Base-by-base conservation (phyloP, 2,888 invertebrate genomes). In the Dicranocentrus wangi region DNA sequence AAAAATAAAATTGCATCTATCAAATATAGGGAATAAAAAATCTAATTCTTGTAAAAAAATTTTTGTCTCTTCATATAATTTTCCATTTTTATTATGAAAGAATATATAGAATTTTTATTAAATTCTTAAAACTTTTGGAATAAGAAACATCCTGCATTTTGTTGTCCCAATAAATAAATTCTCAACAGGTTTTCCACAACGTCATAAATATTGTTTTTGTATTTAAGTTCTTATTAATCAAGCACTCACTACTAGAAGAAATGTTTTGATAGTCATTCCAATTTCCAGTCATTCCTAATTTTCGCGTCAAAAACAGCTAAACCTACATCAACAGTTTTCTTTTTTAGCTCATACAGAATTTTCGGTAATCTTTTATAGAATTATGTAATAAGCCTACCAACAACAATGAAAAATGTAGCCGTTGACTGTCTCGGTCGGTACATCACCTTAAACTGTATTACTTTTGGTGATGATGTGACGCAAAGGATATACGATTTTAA, bases 1-100 rank as follows among this genome's bases (percentile, higher is more conserved):
- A 78, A 78, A 78, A 78, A 78, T 78, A 78, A 78, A 78, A 78
- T 78, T 65, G 70, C 70, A 61, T 69, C 39, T 68, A 76, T 63
- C 58, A 63, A 73, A 53, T 61, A 28, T 73, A 51, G 76, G 61
- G 77, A 78, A 78, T 78, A 78, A 70, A 78, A 75, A 78, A 70
- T 69, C 70, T 78, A 77, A 60, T 68, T 53, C n/a, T 69, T 77
- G 77, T 77, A 77, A 69, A 77, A 77, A 69, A 60, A 43, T 63
- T 47, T 43, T 2, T 69, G 58, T 23, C 42, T 19, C 43, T 60
- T 39, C 25, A 73, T 61, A 66, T 65, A 75, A 21, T 66, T 53
- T 42, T 27, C 27, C 32, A 28, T 63, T 39, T 47, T 69, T 58
- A 39, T 32, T 66, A 66, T 66, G 47, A 66, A 66, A 66, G 66